Conservation (phyloP, 2,888 invertebrate species). For the Patella ulyssiponensis region DNA sequence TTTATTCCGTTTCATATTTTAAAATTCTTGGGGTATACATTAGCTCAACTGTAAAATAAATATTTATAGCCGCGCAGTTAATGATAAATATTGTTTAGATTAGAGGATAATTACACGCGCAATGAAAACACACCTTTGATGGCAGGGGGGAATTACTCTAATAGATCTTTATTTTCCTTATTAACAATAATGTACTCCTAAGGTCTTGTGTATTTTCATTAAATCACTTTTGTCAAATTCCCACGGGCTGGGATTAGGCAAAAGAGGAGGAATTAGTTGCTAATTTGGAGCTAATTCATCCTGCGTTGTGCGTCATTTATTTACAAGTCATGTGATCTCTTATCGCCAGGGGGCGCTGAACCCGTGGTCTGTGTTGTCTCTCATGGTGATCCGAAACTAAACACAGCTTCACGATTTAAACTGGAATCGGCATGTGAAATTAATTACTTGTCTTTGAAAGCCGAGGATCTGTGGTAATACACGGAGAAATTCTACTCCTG, state of each 20-base stretch:
- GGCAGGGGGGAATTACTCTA: slow-evolving; percentile 3
- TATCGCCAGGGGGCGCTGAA: slow-evolving; percentile 3
- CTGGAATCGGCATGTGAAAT: neutral
- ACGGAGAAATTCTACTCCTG: neutral
- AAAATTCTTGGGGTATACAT: too few species aligned
- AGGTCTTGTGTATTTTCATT: slow-evolving; percentile 10
- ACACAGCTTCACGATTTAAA: neutral
- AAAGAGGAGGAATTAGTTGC: neutral
- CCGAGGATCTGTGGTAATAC: neutral
- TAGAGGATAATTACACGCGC: too few species aligned
- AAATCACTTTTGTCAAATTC: neutral
- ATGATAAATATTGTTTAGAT: too few species aligned
- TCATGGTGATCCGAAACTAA: slow-evolving; percentile 1
- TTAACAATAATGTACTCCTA: neutral
- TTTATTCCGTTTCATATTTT: too few species aligned
- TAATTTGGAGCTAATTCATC: slow-evolving; percentile 1
- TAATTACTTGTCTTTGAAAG: neutral
- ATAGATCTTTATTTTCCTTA: neutral
- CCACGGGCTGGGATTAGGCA: neutral
- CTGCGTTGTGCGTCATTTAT: neutral
- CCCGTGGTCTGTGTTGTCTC: slow-evolving; percentile 11
- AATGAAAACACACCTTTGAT: slow-evolving; percentile 7
- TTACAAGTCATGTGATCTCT: slow-evolving; percentile 1
- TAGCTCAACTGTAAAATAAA: too few species aligned
- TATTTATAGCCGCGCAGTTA: too few species aligned